These are phyloP conservation scores for Platichthys stellatus DNA, from an alignment of 2,113 vertebrate species.

Conservation along the genomic window DNA sequence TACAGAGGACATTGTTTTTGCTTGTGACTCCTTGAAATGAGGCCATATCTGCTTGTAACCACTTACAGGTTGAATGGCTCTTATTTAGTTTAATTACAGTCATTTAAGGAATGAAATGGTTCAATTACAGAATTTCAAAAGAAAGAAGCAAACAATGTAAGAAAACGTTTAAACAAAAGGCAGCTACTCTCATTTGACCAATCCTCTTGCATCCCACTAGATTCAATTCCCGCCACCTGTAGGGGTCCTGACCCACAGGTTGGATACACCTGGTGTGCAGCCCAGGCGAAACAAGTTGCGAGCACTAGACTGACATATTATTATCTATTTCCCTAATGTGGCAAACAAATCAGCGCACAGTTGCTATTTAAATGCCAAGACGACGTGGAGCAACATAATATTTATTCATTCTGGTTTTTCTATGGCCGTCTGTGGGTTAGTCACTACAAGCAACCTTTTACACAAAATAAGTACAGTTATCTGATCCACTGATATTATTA, in stretches of 20 bases:
- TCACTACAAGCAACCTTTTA: background rate
- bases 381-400: too few relatives aligned
- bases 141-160: background rate
- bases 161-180: too few relatives aligned
- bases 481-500: background rate
- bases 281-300: too few relatives aligned
- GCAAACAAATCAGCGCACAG: background rate
- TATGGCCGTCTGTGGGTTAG: background rate
- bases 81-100: too few relatives aligned
- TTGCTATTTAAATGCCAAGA: background rate
- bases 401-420: too few relatives aligned
- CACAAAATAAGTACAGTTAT: background rate
- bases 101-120: too few relatives aligned
- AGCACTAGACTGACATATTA: too few relatives aligned
- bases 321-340: background rate
- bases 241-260: background rate
- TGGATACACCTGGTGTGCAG: background rate
- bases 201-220: background rate
- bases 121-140: background rate
- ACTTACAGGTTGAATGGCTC: background rate
- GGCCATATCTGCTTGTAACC: background rate
- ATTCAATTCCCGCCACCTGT: background rate
- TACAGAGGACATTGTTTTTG: background rate
- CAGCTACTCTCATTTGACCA: background rate
- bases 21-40: background rate